Conservation (phyloP, 2,113 vertebrate genomes). For the Pampusana beccarii region DNA sequence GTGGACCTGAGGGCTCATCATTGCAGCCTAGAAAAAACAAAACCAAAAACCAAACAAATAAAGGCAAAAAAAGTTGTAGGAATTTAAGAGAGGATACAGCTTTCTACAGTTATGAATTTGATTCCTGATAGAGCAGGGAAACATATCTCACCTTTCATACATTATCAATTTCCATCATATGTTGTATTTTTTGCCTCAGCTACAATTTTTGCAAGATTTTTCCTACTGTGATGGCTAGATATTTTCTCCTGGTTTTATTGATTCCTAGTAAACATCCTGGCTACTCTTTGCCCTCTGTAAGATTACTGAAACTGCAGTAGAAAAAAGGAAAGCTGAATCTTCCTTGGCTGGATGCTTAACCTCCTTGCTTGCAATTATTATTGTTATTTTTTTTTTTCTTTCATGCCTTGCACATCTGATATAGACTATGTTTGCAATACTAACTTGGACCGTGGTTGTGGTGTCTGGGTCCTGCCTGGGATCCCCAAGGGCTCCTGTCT, state of each 20-base stretch:
- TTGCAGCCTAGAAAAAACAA: background rate
- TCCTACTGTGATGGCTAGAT: background rate
- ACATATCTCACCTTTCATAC: background rate
- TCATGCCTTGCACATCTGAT: background rate
- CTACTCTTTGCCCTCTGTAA: background rate
- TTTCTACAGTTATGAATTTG: background rate
- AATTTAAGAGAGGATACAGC: background rate
- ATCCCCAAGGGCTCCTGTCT: background rate
- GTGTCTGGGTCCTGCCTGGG: background rate
- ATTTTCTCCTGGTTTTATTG: background rate
- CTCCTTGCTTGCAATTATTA: background rate
- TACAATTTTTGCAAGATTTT: background rate
- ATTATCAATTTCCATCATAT: accelerated
- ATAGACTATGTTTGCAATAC: background rate
- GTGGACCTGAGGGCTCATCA: background rate
- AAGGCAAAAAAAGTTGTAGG: background rate
- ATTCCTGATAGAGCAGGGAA: background rate
- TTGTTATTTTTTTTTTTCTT: background rate
- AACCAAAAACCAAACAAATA: too few species aligned
- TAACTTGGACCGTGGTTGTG: too few species aligned
- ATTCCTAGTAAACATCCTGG: background rate
- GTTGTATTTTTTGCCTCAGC: background rate
- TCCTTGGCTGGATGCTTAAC: background rate
- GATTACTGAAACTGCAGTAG: background rate
- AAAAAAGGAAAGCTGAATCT: background rate